Percentiles rank a stretch among this genome's conserved stretches.
phyloP scores from a whole-genome alignment of 2,113 vertebrate species.

The Pyrgilauda ruficollis region DNA sequence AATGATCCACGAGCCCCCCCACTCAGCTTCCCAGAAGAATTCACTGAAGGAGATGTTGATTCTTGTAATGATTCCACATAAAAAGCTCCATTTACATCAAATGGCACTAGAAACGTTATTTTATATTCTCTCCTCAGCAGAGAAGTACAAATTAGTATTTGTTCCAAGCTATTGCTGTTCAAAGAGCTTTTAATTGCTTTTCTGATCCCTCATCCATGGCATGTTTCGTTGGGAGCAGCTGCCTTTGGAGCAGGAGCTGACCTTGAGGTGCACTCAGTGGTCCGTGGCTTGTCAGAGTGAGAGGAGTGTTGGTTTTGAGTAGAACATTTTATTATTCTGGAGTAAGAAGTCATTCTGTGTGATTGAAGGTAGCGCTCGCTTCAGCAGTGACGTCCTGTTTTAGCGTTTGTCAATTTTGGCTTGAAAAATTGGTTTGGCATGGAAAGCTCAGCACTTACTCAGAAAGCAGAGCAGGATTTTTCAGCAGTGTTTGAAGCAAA shows the following conservation, averaged over 20 bases:
- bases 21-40: background rate
- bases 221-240: background rate
- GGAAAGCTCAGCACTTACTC: conserved; percentile 3
- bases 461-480: conserved; percentile 16
- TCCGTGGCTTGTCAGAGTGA: background rate
- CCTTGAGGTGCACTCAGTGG: background rate
- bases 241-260: background rate
- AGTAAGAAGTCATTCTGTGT: background rate
- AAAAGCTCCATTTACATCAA: conserved; percentile 56
- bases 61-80: conserved; percentile 28
- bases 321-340: background rate
- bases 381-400: background rate
- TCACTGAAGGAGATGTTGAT: conserved; percentile 12
- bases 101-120: conserved; percentile 36
- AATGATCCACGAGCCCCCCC: background rate
- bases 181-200: conserved; percentile 62
- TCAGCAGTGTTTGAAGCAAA: conserved; percentile 23
- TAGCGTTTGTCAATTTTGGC: conserved; percentile 15
- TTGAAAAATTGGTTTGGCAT: conserved; percentile 36
- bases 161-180: conserved; percentile 53
- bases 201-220: conserved; percentile 16
- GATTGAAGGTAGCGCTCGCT: conserved; percentile 1
- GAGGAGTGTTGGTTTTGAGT: background rate
- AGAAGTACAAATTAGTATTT: conserved; percentile 53
- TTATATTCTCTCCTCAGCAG: conserved; percentile 10